These are phyloP conservation scores for Drosophila pseudoobscura DNA, from an alignment of 1,140 invertebrate species.

Conservation along the genomic window DNA sequence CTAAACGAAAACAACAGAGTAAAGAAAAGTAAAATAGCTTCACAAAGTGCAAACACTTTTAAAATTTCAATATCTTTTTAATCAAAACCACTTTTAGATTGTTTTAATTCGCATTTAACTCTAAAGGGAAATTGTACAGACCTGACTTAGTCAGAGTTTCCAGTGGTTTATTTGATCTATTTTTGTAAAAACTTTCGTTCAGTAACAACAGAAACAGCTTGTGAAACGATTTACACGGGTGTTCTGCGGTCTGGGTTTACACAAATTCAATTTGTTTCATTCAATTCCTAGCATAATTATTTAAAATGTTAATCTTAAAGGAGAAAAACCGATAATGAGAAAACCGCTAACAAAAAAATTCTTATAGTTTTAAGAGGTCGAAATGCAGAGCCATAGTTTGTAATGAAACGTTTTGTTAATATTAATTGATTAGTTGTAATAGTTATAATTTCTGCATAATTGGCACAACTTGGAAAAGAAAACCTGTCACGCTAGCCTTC, in stretches of 20 bases:
- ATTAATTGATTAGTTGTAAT: slow-evolving; percentile 74
- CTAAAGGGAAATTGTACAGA: slow-evolving; percentile 57
- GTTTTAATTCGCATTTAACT: slow-evolving; percentile 69
- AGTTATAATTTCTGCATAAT: slow-evolving; percentile 67
- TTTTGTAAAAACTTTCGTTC: slow-evolving; percentile 8
- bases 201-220: slow-evolving; percentile 45
- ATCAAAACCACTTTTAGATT: slow-evolving; percentile 53
- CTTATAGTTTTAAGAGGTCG: slow-evolving; percentile 43
- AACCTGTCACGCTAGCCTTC: slow-evolving; percentile 41
- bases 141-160: slow-evolving; percentile 67
- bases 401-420: slow-evolving; percentile 72
- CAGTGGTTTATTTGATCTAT: slow-evolving; percentile 25
- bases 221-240: slow-evolving; percentile 19
- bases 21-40: slow-evolving; percentile 25
- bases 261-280: slow-evolving; percentile 74
- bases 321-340: slow-evolving; percentile 6
- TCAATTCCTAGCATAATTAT: slow-evolving; percentile 61
- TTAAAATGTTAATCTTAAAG: slow-evolving; percentile 46
- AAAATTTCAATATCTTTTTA: slow-evolving; percentile 31
- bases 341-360: slow-evolving; percentile 39
- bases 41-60: slow-evolving; percentile 37
- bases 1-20: not conserved
- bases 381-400: slow-evolving; percentile 62
- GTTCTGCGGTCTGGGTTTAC: slow-evolving; percentile 39
- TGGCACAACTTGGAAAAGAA: slow-evolving; percentile 61